phyloP scores from a whole-genome alignment of 1,140 invertebrate genomes.

The Micrasema minimum region DNA sequence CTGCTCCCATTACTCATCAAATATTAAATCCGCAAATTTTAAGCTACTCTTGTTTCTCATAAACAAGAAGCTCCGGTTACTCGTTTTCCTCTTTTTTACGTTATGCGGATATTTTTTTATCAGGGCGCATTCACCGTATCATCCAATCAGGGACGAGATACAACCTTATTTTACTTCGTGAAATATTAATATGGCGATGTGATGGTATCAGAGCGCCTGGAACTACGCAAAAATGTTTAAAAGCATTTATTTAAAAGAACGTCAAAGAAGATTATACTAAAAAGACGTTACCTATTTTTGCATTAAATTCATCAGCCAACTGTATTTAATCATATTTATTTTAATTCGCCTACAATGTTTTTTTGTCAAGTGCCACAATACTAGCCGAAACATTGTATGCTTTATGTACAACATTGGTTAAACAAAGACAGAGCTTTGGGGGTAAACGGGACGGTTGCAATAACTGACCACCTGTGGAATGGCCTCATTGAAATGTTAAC shows the following conservation, averaged over 20 bases:
- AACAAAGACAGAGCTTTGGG: constrained; percentile 38
- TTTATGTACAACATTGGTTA: constrained; percentile 24
- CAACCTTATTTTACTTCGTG: constrained; percentile 38
- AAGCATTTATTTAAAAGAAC: constrained; percentile 7
- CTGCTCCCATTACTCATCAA: constrained; percentile 51
- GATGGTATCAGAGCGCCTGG: constrained; percentile 5
- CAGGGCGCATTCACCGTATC: constrained; percentile 31
- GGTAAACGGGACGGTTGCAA: constrained; percentile 20
- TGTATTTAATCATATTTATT: no score
- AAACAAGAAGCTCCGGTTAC: constrained; percentile 29
- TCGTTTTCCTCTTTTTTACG: constrained; percentile 23
- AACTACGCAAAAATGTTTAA: constrained; percentile 1
- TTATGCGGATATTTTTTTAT: constrained; percentile 38
- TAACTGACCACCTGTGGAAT: constrained; percentile 46
- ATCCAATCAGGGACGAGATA: constrained; percentile 40
- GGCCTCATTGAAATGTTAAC: constrained; percentile 48
- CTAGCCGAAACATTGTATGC: neutral
- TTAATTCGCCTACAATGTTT: no score
- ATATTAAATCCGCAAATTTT: constrained; percentile 52
- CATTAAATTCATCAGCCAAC: no score
- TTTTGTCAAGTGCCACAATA: constrained; percentile 8
- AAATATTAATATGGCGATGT: constrained; percentile 39
- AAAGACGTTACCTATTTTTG: no score
- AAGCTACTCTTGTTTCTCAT: constrained; percentile 42
- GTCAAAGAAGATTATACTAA: no score